Evolutionary conservation across 2,113 vertebrate genomes (phyloP), one percentile per base, ranked within the genome.

Genomic region (Nycticebus coucang): DNA sequence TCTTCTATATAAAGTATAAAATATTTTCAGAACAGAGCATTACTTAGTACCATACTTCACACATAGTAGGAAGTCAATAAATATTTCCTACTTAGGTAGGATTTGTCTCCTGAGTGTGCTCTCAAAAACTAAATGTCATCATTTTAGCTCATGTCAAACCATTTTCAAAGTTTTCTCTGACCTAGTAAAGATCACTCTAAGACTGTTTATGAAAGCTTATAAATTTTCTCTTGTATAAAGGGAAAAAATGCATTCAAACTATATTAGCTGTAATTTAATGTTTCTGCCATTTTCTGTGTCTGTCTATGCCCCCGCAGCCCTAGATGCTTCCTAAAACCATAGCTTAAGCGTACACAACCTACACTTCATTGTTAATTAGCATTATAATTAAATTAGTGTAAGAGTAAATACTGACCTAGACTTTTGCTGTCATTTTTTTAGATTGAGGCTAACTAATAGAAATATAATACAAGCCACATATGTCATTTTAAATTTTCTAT

Each of bases 271-370:
- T 66, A 83, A 68, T 37, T 74, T 71, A 80, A 78, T 37, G 14
- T 87, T 94, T 92, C 85, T 95, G 45, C n/a, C 30, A 86, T 81
- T 79, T 95, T 64, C 60, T 72, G 14, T n/a, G 12, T 45, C 53
- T 88, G 55, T 11, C 15, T 18, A 53, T 13, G 24, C 55, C 28
- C 55, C 53, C 15, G 50, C 79, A 82, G 17, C 15, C 14, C 79
- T 33, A 72, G 33, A 37, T 74, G 4, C 33, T 74, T 62, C 7
- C 21, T 59, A 59, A 93, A 79, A 59, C 33, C 59, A 21, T 50
- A 53, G 22, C 30, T 91, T 64, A 93, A 57, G 53, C 62, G 45
- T 71, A 53, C 11, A 33, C 59, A 17, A 81, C 74, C 33, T 74
- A 41, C 64, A 41, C 33, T 81, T 91, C 33, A 33, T 22, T 82